Conservation (phyloP, 2,797 vertebrate genomes). For the Erethizon dorsatum region DNA sequence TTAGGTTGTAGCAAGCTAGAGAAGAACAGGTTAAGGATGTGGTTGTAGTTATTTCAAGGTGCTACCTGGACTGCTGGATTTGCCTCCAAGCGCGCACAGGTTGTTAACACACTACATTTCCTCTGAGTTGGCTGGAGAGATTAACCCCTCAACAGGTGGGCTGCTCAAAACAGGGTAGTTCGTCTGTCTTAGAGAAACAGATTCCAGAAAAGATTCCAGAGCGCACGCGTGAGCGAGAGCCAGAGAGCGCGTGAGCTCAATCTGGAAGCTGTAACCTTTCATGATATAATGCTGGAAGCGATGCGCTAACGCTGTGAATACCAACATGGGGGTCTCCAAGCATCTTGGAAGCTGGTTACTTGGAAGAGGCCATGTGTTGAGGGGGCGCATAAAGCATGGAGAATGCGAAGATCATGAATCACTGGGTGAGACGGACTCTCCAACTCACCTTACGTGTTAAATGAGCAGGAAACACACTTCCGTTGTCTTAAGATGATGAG, state of each 20-base stretch:
- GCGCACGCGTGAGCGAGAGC: not conserved
- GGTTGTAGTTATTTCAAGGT: not conserved
- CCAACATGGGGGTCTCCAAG: fast-evolving
- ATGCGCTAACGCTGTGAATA: not conserved
- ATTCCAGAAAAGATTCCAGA: not conserved
- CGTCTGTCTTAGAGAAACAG: not conserved
- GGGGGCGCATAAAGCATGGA: not conserved
- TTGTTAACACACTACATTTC: not conserved
- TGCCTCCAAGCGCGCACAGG: not conserved
- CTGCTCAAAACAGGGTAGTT: not conserved
- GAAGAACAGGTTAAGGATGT: fast-evolving
- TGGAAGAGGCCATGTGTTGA: not conserved
- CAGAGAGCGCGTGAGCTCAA: not conserved
- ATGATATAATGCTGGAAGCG: not conserved
- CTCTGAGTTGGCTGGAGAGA: not conserved
- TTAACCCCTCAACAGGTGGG: not conserved
- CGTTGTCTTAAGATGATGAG: not conserved
- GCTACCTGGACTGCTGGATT: not conserved
- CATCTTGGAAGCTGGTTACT: not conserved
- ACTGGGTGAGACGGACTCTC: not conserved
- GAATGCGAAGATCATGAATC: not conserved
- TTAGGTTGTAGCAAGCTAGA: not conserved
- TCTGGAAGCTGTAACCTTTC: not conserved
- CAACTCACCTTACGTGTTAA: not conserved
- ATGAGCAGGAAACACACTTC: not conserved